Evolutionary conservation across 2,797 vertebrate genomes (phyloP).

Genomic region (Cottoperca gobio): DNA sequence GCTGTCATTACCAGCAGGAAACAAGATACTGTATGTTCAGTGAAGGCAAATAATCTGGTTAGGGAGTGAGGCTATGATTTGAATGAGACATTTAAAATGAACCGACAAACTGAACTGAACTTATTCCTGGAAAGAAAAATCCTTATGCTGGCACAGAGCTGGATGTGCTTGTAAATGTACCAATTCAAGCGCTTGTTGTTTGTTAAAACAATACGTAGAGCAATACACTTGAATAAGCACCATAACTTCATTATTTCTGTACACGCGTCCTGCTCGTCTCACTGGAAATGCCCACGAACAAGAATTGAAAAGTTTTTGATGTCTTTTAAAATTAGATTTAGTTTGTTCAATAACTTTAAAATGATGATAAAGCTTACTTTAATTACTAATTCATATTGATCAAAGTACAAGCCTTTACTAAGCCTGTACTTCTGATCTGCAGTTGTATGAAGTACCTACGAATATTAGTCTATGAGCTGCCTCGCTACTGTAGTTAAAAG

Average conservation of each 20-base stretch:
- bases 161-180: background rate
- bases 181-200: background rate
- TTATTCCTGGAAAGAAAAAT: background rate
- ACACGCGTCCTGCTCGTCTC: background rate
- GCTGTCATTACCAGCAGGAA: background rate
- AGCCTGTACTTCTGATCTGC: too few species aligned
- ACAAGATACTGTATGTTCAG: background rate
- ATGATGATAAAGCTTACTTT: too few species aligned
- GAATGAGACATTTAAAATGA: background rate
- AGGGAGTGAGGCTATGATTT: background rate
- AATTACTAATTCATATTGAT: too few species aligned
- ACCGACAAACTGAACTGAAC: background rate
- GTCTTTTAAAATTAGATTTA: too few species aligned
- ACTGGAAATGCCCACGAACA: background rate
- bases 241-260: background rate
- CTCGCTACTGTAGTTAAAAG: background rate
- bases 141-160: background rate
- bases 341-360: too few species aligned
- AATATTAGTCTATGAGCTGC: background rate
- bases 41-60: constrained; percentile 38
- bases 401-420: too few species aligned
- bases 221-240: background rate
- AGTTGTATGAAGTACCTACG: too few species aligned
- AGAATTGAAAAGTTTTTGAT: background rate
- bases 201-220: background rate